Evolutionary conservation across 2,888 invertebrate genomes (phyloP).

Genomic region (Drosophila vallismaia): DNA sequence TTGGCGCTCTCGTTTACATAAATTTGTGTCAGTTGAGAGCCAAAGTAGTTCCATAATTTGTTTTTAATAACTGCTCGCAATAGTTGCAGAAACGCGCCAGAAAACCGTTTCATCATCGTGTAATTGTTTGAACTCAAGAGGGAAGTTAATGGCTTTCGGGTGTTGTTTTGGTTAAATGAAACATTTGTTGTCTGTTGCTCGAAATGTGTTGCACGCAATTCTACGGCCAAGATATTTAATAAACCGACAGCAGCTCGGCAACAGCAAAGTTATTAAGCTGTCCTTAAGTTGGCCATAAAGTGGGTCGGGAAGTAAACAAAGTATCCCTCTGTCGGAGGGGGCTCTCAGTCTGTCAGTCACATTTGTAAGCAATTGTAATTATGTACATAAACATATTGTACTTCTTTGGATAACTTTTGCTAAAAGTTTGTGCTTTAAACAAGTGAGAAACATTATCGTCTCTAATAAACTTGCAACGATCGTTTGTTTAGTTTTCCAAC

Average conservation of each 20-base stretch:
- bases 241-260: conserved; percentile 52
- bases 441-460: not conserved
- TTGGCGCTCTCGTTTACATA: conserved; percentile 57
- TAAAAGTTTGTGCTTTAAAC: not conserved
- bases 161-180: conserved; percentile 53
- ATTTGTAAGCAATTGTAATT: conserved; percentile 6
- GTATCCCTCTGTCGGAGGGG: not conserved
- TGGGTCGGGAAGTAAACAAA: conserved; percentile 7
- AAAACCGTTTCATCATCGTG: conserved; percentile 67
- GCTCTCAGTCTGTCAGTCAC: not conserved
- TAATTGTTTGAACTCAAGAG: conserved; percentile 45
- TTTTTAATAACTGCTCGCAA: conserved; percentile 67
- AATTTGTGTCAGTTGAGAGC: conserved; percentile 51
- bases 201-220: conserved; percentile 64
- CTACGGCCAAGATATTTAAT: conserved; percentile 57
- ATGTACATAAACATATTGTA: not conserved
- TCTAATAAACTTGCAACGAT: not conserved
- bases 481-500: conserved; percentile 30
- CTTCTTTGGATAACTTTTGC: not conserved
- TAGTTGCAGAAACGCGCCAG: conserved; percentile 47
- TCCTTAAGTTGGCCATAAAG: conserved; percentile 46
- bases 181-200: conserved; percentile 61
- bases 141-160: conserved; percentile 54
- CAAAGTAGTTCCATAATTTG: conserved; percentile 59
- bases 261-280: conserved; percentile 68